Evolutionary conservation across 2,888 invertebrate genomes (phyloP), one percentile per base, ranked within the genome.

Genomic region (Xestobium rufovillosum): DNA sequence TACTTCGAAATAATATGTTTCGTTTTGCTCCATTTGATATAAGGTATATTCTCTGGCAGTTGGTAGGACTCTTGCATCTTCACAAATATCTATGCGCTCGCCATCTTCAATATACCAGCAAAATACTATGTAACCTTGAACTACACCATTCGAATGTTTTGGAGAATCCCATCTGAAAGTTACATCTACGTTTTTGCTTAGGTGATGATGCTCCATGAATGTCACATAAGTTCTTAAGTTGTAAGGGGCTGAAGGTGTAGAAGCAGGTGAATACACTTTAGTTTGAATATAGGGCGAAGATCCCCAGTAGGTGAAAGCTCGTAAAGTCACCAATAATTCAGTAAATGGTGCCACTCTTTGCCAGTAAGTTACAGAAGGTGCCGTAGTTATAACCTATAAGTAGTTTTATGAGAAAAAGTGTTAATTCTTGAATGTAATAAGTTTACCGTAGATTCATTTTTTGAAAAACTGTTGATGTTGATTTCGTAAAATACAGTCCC

Each of bases 291-390:
- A 72, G 2, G 73, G 67, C 0, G 87, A 81, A 2, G 80, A 76
- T 10, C 84, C 85, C 91, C 92, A 92, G 51, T 81, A 81, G 0
- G 90, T 88, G 57, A 80, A 83, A 1, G 90, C 83, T 19, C 84
- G 76, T 3, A 94, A 74, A 2, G 81, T 76, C 12, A 89, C 76
- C 38, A 78, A 77, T 36, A 90, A 61, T 10, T 70, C 65, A 4
- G 83, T 79, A 60, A 83, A 87, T 0, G 91, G 86, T 3, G 73
- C 60, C 31, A 80, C 67, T 29, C 63, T 58, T 8, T 68, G 60
- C 41, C 69, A 63, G 49, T 78, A 74, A 48, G 66, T 67, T 26
- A 75, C 58, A 53, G 70, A 69, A 0, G 76, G 66, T 11, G 66
- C 63, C 1, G 72, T 72, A 11, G 74, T 73, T 1, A 71, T 69